These are phyloP conservation scores for Menidia menidia DNA, from an alignment of 2,797 vertebrate genomes.

Conservation along the genomic window DNA sequence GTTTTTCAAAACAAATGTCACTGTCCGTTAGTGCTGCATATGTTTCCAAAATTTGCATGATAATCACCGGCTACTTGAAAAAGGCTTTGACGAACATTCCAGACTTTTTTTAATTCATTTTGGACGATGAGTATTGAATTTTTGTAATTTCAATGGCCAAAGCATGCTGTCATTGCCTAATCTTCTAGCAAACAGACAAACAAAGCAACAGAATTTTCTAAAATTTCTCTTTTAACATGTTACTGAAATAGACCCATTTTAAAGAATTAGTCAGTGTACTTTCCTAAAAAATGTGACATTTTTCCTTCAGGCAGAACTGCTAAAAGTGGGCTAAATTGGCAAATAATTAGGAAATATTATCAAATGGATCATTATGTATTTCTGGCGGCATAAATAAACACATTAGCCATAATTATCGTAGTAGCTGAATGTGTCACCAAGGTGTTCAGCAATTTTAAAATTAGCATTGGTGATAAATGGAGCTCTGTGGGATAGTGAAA, in stretches of 20 bases:
- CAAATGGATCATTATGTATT: neutral
- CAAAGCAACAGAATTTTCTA: neutral
- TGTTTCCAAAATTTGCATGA: neutral
- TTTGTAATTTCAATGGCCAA: too few species aligned
- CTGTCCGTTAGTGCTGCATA: neutral
- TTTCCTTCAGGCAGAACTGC: neutral
- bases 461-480: too few species aligned
- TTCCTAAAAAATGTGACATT: neutral
- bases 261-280: neutral
- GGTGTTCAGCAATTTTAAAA: too few species aligned
- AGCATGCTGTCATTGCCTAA: too few species aligned
- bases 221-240: neutral
- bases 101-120: neutral
- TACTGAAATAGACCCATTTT: neutral
- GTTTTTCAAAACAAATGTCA: neutral
- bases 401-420: neutral
- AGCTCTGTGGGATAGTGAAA: too few species aligned
- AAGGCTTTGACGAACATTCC: too few species aligned
- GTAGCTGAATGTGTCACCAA: too few species aligned
- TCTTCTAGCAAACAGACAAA: neutral
- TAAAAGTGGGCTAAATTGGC: neutral
- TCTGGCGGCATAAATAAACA: neutral
- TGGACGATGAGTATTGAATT: neutral
- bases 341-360: neutral
- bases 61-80: too few species aligned